These are phyloP conservation scores for Nasonovia ribisnigri DNA, from an alignment of 2,888 invertebrate genomes.

Conservation along the genomic window DNA sequence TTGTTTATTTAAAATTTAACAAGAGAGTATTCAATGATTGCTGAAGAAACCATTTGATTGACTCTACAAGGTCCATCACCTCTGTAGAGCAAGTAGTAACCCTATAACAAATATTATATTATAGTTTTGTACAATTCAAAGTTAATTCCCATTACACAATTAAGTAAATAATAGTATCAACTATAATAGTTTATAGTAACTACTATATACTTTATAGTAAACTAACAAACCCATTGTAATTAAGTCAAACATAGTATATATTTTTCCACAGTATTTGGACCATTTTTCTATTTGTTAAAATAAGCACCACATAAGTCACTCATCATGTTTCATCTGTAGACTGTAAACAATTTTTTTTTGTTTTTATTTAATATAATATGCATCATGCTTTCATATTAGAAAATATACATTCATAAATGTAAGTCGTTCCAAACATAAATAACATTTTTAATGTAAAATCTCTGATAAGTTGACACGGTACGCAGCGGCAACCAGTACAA, in stretches of 20 bases:
- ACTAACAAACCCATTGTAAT: background rate
- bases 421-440: too few species aligned
- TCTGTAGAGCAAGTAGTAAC: constrained; percentile 93
- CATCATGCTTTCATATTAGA: too few species aligned
- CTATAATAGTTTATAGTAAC: too few species aligned
- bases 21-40: constrained; percentile 71
- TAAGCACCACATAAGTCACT: background rate
- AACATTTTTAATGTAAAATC: too few species aligned
- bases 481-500: too few species aligned
- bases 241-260: background rate
- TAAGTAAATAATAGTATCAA: background rate
- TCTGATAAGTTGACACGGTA: too few species aligned
- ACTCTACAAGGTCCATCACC: constrained; percentile 97
- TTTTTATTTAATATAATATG: too few species aligned
- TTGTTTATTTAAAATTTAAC: background rate
- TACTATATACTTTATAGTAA: too few species aligned
- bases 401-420: too few species aligned
- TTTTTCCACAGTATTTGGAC: constrained; percentile 24
- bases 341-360: too few species aligned
- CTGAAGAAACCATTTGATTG: constrained; percentile 90
- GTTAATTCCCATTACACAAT: background rate
- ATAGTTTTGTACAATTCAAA: background rate
- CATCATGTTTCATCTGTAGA: too few species aligned
- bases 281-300: background rate
- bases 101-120: constrained; percentile 72